Conservation (phyloP, 2,888 invertebrate genomes). For the Heliconius ethilla region DNA sequence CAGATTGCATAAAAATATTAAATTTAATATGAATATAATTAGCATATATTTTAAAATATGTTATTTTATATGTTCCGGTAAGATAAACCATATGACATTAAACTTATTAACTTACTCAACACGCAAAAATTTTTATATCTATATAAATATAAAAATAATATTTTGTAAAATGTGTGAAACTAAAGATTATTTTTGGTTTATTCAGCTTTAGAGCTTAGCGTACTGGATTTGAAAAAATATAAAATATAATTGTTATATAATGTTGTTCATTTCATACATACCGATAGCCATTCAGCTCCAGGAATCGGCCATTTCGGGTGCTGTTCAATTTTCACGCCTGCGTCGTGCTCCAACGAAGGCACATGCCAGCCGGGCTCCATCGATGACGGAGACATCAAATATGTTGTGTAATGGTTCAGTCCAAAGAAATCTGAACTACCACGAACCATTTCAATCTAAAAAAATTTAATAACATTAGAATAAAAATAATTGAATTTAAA, state of each 20-base stretch:
- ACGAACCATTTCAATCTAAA: constrained; percentile 61
- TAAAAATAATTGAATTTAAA: no score
- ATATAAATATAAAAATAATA: no score
- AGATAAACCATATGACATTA: no score
- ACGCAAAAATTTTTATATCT: no score
- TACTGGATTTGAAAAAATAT: neutral
- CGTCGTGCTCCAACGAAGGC: constrained; percentile 70
- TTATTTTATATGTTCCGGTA: no score
- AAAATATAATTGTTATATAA: neutral
- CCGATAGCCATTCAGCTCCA: constrained; percentile 72
- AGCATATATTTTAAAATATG: neutral
- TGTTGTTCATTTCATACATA: constrained; percentile 48
- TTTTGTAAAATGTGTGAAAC: no score
- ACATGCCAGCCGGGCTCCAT: constrained; percentile 59
- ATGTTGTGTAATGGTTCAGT: constrained; percentile 82
- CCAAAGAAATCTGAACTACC: constrained; percentile 83
- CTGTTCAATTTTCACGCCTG: constrained; percentile 62
- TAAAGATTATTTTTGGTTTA: no score
- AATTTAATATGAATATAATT: neutral
- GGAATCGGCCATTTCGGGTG: constrained; percentile 70
- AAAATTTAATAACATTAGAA: neutral
- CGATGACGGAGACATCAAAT: constrained; percentile 63
- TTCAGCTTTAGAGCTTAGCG: neutral
- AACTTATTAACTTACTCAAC: no score
- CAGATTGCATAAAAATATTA: neutral